Evolutionary conservation across 1,140 invertebrate genomes (phyloP).

Genomic region (Papilio xuthus): DNA sequence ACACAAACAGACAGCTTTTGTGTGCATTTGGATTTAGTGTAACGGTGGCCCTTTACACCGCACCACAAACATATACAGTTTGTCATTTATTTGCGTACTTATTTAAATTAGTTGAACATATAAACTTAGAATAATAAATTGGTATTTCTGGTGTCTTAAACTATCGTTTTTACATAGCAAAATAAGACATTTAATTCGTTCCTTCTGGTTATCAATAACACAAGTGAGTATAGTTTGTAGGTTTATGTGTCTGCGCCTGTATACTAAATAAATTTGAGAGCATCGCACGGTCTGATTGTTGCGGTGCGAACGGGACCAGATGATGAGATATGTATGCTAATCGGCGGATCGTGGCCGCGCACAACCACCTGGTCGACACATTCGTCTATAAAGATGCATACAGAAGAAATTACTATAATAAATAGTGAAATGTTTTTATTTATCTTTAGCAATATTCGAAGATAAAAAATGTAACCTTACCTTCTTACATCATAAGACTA

Average conservation of each 20-base stretch:
- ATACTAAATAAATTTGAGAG: slow-evolving; percentile 29
- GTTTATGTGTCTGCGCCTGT: slow-evolving; percentile 20
- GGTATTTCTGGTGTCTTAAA: no score
- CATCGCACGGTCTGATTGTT: slow-evolving; percentile 19
- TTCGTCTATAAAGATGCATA: not conserved
- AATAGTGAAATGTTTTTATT: not conserved
- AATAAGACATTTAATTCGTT: not conserved
- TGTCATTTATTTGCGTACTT: not conserved
- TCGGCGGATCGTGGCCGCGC: slow-evolving; percentile 7
- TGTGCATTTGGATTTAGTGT: slow-evolving; percentile 1
- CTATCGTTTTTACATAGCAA: not conserved
- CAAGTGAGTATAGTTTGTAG: not conserved
- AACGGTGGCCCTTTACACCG: not conserved
- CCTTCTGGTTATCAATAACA: not conserved
- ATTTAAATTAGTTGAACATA: not conserved
- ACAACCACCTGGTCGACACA: not conserved
- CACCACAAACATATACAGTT: not conserved
- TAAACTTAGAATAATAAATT: not conserved
- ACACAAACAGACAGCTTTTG: slow-evolving; percentile 41
- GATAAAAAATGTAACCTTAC: not conserved
- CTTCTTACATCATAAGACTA: not conserved
- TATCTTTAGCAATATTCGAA: not conserved
- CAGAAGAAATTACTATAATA: not conserved
- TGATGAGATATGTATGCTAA: slow-evolving; percentile 36
- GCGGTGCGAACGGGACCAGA: slow-evolving; percentile 32